These are phyloP conservation scores for Drosophila eohydei DNA, from an alignment of 2,888 invertebrate genomes.

Conservation along the genomic window DNA sequence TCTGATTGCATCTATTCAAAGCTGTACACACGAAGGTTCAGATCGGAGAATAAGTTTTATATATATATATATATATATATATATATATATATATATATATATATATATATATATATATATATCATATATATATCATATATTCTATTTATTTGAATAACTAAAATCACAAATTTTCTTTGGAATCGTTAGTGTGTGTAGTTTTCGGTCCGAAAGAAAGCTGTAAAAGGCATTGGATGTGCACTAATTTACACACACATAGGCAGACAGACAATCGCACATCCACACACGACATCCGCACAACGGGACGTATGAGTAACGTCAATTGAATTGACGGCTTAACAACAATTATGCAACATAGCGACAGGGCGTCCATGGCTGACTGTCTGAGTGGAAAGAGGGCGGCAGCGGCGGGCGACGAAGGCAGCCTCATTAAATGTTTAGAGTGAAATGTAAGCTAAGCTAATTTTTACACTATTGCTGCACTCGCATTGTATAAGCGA, in stretches of 20 bases:
- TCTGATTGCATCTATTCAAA: no score
- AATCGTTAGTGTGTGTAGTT: not conserved
- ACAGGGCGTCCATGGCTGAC: slow-evolving; percentile 29
- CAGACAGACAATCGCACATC: not conserved
- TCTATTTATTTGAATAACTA: no score
- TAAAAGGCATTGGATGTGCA: slow-evolving; percentile 35
- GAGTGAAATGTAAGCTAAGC: slow-evolving; percentile 56
- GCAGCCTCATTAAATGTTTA: slow-evolving; percentile 54
- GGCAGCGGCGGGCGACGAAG: not conserved
- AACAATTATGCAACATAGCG: slow-evolving; percentile 64
- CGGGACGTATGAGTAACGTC: slow-evolving; percentile 72
- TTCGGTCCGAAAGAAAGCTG: slow-evolving; percentile 20
- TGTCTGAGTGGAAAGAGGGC: not conserved
- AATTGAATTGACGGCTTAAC: slow-evolving; percentile 74
- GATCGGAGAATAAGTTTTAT: no score
- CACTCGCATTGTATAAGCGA: slow-evolving; percentile 40
- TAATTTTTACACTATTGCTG: slow-evolving; percentile 45
- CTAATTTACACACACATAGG: slow-evolving; percentile 30
- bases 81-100: no score
- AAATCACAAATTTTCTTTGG: not conserved
- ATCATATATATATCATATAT: no score
- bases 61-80: no score
- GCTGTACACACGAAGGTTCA: no score
- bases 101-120: no score
- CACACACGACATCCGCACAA: slow-evolving; percentile 55